Evolutionary conservation across 1,140 invertebrate species (phyloP), one percentile per base, ranked within the genome.

Genomic region (Drosophila kurseongensis): DNA sequence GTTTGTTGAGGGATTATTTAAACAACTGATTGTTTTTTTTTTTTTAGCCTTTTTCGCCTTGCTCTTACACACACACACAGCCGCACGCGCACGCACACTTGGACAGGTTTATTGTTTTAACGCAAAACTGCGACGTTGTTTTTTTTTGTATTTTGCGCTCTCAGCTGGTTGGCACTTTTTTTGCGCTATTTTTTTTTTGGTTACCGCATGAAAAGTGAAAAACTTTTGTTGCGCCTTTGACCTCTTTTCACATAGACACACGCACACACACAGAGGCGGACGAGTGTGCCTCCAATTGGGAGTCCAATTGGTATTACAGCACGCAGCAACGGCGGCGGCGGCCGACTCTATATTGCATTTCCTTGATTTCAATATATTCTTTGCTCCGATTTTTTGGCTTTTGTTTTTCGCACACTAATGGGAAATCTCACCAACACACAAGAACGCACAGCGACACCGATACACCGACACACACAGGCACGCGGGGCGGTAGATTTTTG

Each of bases 81-180:
- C 18, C 65, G 35, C 48, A 63, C 60, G 68, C 66, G 52, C 63
- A 66, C 69, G 55, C 57, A 73, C 62, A 55, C 52, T 67, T 9
- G 42, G 45, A 48, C 56, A 52, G 79, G 42, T 71, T 80, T 84
- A 83, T 83, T 85, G 80, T 83, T 85, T 84, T 75, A 84, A 86
- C 79, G 78, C 83, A 79, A 57, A 84, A 89, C 76, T 88, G 81
- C 83, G 83, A 83, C 83, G 84, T 88, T 88, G 74, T 86, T 86
- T 88, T 78, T 54, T 78, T 54, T 76, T 55, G 29, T 59, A 67
- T 67, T 67, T 75, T 55, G 50, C 62, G 56, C 80, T 80, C 78
- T 85, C 80, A 82, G 80, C 80, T 81, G 80, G 68, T 81, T 78
- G 80, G 69, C 69, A 83, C 78, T 76, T 81, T 68, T 60, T 66